These are phyloP conservation scores for Propithecus deckenii DNA, from an alignment of 2,797 vertebrate species.

Conservation along the genomic window DNA sequence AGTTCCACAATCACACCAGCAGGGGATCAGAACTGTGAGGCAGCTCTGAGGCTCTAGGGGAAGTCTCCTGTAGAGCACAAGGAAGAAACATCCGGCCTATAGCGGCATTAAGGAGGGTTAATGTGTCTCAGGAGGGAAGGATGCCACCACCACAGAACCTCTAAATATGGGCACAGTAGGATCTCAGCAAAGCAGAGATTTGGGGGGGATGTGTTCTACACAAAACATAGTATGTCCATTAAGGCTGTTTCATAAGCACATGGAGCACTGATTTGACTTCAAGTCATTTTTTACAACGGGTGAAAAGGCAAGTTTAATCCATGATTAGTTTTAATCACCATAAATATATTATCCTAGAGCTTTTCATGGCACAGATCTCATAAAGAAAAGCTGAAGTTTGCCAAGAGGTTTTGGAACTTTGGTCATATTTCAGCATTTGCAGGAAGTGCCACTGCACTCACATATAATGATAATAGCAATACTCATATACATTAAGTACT, in stretches of 20 bases:
- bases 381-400: neutral
- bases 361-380: neutral
- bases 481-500: neutral
- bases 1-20: slow-evolving; percentile 67
- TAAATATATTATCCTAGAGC: slow-evolving; percentile 2
- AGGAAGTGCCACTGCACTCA: neutral
- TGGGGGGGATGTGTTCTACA: slow-evolving; percentile 26
- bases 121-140: slow-evolving; percentile 65
- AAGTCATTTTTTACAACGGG: neutral
- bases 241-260: neutral
- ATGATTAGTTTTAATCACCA: slow-evolving; percentile 7
- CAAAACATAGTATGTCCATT: slow-evolving; percentile 6
- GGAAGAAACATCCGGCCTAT: slow-evolving; percentile 69
- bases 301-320: slow-evolving; percentile 18
- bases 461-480: neutral
- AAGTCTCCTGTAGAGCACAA: slow-evolving; percentile 65
- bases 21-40: slow-evolving; percentile 61
- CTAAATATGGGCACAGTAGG: slow-evolving; percentile 70
- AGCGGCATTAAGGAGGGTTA: slow-evolving; percentile 60
- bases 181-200: slow-evolving; percentile 18
- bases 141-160: slow-evolving; percentile 59
- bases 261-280: neutral
- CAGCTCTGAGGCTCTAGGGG: slow-evolving; percentile 39
- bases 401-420: slow-evolving; percentile 11
- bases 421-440: neutral